These are phyloP conservation scores for Sphaeramia orbicularis DNA, from an alignment of 2,797 vertebrate genomes.

Conservation along the genomic window DNA sequence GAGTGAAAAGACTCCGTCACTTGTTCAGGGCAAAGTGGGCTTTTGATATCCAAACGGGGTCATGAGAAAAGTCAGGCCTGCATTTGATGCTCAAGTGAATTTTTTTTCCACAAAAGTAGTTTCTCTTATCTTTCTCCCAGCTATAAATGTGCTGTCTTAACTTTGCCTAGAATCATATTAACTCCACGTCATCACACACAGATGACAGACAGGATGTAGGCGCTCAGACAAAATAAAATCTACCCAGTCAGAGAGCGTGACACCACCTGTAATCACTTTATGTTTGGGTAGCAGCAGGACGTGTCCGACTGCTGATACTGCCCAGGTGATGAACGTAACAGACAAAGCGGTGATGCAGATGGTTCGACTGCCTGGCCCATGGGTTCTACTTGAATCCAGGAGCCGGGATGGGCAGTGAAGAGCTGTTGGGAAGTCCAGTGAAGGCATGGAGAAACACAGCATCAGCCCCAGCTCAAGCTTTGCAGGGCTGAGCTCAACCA, in stretches of 20 bases:
- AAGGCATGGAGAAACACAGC: slow-evolving; percentile 33
- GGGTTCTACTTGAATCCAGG: slow-evolving; percentile 21
- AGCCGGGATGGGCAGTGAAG: background rate
- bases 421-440: slow-evolving; percentile 27
- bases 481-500: slow-evolving; percentile 83
- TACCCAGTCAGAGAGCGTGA: background rate
- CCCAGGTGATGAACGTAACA: background rate
- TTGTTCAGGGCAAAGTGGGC: slow-evolving; percentile 28
- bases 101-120: slow-evolving; percentile 8
- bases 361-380: background rate
- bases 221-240: slow-evolving; percentile 7
- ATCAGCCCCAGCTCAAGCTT: slow-evolving; percentile 48
- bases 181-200: slow-evolving; percentile 8
- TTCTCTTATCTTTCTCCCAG: slow-evolving; percentile 21
- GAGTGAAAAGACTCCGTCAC: background rate
- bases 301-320: background rate
- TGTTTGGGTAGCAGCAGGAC: background rate
- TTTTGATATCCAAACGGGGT: slow-evolving; percentile 51
- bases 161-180: slow-evolving; percentile 20
- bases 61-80: slow-evolving; percentile 56
- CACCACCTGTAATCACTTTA: slow-evolving; percentile 23
- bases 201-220: slow-evolving; percentile 11
- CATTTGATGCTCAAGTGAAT: slow-evolving; percentile 53
- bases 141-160: slow-evolving; percentile 36
- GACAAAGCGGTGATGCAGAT: slow-evolving; percentile 1